Evolutionary conservation across 1,140 invertebrate genomes (phyloP).

Genomic region (Habropoda laboriosa): DNA sequence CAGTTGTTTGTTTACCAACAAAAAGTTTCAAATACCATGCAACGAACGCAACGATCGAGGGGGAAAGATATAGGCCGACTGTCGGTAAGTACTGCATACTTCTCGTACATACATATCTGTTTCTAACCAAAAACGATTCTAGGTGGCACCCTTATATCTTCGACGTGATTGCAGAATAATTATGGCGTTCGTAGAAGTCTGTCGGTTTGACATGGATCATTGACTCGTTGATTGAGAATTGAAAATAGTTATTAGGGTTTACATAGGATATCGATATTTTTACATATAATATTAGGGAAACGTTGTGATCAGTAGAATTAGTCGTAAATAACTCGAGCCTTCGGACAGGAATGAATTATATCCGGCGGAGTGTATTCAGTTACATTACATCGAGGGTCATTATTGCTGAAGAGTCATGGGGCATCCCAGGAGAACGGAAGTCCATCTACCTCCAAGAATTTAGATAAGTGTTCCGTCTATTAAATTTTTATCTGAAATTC

Average conservation of each 20-base stretch:
- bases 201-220: background rate
- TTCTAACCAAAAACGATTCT: background rate
- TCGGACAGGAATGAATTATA: constrained; percentile 26
- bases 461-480: constrained; percentile 10
- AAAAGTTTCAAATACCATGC: background rate
- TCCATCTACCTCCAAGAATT: constrained; percentile 21
- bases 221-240: background rate
- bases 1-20: background rate
- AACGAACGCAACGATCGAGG: background rate
- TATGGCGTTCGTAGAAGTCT: background rate
- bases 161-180: background rate
- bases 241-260: background rate
- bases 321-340: background rate
- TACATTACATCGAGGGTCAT: constrained; percentile 30
- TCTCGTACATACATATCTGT: background rate
- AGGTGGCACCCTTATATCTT: background rate
- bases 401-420: background rate
- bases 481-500: constrained; percentile 26
- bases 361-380: constrained; percentile 21
- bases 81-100: background rate
- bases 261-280: background rate
- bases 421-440: constrained; percentile 28
- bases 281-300: background rate
- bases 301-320: constrained; percentile 14
- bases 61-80: background rate